Conservation (phyloP, 2,888 invertebrate genomes). For the Stenoptilia bipunctidactyla region DNA sequence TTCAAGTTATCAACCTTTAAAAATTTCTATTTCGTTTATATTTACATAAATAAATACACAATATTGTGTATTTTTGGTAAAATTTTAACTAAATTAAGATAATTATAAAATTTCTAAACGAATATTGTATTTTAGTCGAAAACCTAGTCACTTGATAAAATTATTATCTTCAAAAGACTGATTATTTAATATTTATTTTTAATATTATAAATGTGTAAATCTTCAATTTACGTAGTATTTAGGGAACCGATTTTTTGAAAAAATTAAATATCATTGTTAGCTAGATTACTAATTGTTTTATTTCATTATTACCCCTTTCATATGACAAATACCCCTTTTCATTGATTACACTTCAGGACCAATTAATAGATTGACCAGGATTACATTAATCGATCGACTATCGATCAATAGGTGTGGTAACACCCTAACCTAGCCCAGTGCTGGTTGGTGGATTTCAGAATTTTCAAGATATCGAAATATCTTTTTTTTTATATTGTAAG, state of each 20-base stretch:
- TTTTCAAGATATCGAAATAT: too few relatives aligned
- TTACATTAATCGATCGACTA: background rate
- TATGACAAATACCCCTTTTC: too few relatives aligned
- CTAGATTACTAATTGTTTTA: slow-evolving; percentile 5
- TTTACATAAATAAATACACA: too few relatives aligned
- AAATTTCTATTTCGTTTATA: too few relatives aligned
- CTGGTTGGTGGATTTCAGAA: too few relatives aligned
- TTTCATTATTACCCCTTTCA: slow-evolving; percentile 1
- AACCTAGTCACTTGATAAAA: slow-evolving; percentile 21
- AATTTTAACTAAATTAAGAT: too few relatives aligned
- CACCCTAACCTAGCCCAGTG: too few relatives aligned
- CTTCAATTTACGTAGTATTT: slow-evolving; percentile 32
- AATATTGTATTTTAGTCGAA: slow-evolving; percentile 15
- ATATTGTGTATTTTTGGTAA: too few relatives aligned
- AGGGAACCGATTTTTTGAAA: slow-evolving; percentile 45
- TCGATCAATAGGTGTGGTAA: too few relatives aligned
- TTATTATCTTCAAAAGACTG: slow-evolving; percentile 66
- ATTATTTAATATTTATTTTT: slow-evolving; percentile 56
- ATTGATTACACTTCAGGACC: background rate
- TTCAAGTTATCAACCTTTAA: too few relatives aligned
- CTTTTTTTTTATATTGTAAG: too few relatives aligned
- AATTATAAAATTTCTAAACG: too few relatives aligned
- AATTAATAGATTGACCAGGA: background rate
- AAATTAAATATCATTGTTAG: slow-evolving; percentile 13
- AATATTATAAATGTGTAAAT: slow-evolving; percentile 33